phyloP scores from a whole-genome alignment of 2,797 vertebrate genomes.

The Sandelia bainsii region DNA sequence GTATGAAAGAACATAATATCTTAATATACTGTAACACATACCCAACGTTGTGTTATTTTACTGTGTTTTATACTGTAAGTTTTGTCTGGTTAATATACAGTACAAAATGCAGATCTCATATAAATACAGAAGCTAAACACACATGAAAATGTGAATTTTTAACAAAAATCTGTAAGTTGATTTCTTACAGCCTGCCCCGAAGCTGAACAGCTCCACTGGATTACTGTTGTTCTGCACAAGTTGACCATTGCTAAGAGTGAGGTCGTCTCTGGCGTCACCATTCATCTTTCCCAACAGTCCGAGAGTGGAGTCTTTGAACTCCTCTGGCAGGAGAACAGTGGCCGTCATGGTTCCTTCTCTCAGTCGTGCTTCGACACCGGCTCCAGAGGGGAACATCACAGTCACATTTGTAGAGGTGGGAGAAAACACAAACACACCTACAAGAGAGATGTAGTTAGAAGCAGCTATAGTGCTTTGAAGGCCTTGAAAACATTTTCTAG shows the following conservation, averaged over 20 bases:
- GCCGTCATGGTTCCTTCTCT: slow-evolving; percentile 82
- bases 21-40: no score
- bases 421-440: slow-evolving; percentile 91
- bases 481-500: neutral
- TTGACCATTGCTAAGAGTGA: slow-evolving; percentile 80
- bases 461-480: neutral
- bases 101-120: no score
- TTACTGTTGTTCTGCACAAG: slow-evolving; percentile 69
- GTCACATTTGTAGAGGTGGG: slow-evolving; percentile 81
- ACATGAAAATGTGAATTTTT: neutral
- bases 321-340: slow-evolving; percentile 88
- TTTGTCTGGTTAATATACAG: no score
- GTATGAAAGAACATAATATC: no score
- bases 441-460: slow-evolving; percentile 1
- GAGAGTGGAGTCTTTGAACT: slow-evolving; percentile 80
- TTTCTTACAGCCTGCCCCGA: slow-evolving; percentile 91
- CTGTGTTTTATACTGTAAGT: no score
- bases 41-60: no score
- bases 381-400: slow-evolving; percentile 91
- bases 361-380: slow-evolving; percentile 87
- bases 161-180: neutral
- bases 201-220: slow-evolving; percentile 85
- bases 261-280: slow-evolving; percentile 82
- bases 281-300: slow-evolving; percentile 93
- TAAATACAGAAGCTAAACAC: no score